Conservation (phyloP, 2,888 invertebrate genomes). For the Cerceris rybyensis region DNA sequence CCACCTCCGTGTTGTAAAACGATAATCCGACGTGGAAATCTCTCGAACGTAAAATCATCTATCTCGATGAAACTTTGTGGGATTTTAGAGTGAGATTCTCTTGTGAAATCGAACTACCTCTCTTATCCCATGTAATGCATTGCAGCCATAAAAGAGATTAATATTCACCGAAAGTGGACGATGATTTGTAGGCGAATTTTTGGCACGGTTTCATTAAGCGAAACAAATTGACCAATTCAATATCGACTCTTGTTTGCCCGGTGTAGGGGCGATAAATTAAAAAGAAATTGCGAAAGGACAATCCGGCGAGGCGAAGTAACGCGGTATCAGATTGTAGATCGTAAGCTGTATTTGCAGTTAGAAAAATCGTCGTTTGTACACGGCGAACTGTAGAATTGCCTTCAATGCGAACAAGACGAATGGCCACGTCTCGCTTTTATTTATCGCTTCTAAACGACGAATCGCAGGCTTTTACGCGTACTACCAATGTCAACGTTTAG, state of each 20-base stretch:
- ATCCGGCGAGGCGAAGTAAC: constrained; percentile 4
- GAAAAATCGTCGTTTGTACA: constrained; percentile 12
- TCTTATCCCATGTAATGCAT: no score
- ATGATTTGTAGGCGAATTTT: no score
- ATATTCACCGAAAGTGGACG: no score
- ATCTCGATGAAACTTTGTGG: no score
- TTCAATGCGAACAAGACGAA: constrained; percentile 30
- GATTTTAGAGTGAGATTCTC: no score
- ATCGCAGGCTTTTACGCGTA: constrained; percentile 20
- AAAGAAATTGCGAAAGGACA: not conserved
- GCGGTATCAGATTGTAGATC: not conserved
- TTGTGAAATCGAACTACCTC: no score
- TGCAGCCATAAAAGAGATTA: no score
- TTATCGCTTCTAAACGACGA: constrained; percentile 41
- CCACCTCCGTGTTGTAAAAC: no score
- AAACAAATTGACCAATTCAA: constrained; percentile 1
- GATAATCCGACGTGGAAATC: no score
- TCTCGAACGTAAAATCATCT: no score
- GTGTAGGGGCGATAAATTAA: not conserved
- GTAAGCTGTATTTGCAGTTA: constrained; percentile 30
- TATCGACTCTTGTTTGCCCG: not conserved
- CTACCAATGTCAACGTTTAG: constrained; percentile 2
- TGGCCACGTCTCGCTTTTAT: constrained; percentile 47
- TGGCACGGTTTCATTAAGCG: not conserved
- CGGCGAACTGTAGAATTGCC: constrained; percentile 6